Conservation (phyloP, 2,888 invertebrate genomes). For the Lasioglossum figueresi region DNA sequence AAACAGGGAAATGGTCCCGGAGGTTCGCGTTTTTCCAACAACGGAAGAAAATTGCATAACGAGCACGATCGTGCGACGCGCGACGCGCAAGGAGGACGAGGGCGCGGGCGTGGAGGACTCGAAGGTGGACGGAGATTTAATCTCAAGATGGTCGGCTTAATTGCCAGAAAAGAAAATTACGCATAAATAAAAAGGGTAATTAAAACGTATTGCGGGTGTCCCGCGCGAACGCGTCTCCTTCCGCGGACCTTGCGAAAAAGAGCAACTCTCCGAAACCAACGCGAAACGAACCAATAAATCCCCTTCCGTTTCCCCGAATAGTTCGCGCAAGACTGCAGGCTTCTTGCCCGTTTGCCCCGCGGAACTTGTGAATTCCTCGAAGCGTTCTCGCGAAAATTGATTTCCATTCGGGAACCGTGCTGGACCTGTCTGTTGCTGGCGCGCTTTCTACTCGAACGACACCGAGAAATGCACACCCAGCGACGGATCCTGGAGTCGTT, state of each 20-base stretch:
- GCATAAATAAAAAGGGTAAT: conserved; percentile 30
- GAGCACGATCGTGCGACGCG: no score
- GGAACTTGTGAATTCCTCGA: conserved; percentile 26
- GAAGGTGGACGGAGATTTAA: conserved; percentile 34
- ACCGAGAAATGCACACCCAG: background rate
- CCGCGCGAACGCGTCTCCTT: background rate
- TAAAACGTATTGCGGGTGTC: conserved; percentile 15
- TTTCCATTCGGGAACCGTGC: conserved; percentile 6
- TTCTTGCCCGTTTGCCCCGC: conserved; percentile 6
- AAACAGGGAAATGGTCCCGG: background rate
- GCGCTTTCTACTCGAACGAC: background rate
- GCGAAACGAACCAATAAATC: conserved; percentile 6
- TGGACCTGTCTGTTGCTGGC: no score
- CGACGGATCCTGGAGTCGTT: background rate
- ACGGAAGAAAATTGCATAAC: background rate
- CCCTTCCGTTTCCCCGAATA: background rate
- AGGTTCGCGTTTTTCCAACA: background rate
- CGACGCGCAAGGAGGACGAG: no score
- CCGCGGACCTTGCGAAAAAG: background rate
- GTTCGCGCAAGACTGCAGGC: conserved; percentile 9
- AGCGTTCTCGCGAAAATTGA: conserved; percentile 25
- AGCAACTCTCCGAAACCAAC: background rate
- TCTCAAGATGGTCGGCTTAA: conserved; percentile 41
- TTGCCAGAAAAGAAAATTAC: conserved; percentile 32
- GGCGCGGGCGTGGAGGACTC: background rate